phyloP scores from a whole-genome alignment of 2,113 vertebrate species.

The Rhinopomastus cyanomelas region DNA sequence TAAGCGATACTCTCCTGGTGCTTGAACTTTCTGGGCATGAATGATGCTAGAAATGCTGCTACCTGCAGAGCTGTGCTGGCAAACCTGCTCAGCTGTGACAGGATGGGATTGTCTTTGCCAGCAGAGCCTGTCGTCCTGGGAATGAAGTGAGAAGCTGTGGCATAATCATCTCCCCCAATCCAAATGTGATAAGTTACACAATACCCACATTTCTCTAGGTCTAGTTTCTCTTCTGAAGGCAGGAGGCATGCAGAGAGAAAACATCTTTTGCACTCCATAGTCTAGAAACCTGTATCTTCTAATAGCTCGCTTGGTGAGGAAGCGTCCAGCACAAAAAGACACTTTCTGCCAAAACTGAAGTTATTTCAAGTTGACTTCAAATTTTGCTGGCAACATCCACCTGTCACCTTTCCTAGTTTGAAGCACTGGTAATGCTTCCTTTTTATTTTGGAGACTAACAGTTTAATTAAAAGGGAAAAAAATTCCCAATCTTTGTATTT shows the following conservation, averaged over 20 bases:
- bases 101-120: not conserved
- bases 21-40: not conserved
- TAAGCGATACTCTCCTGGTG: not conserved
- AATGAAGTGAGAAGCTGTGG: not conserved
- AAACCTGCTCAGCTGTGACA: not conserved
- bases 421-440: not conserved
- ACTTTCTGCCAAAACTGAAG: not conserved
- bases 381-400: constrained; percentile 1
- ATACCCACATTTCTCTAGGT: not conserved
- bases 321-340: not conserved
- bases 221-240: not conserved
- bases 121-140: not conserved
- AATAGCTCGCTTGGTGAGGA: not conserved
- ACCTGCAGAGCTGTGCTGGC: not conserved
- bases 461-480: not conserved
- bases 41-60: not conserved
- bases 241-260: not conserved
- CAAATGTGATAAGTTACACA: not conserved
- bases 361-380: not conserved
- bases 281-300: not conserved
- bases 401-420: not conserved
- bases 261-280: not conserved
- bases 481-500: not conserved
- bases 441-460: constrained; percentile 2
- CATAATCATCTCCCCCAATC: not conserved